Evolutionary conservation across 2,113 vertebrate genomes (phyloP), one percentile per base, ranked within the genome.

Genomic region (Dryoscopus gambensis): DNA sequence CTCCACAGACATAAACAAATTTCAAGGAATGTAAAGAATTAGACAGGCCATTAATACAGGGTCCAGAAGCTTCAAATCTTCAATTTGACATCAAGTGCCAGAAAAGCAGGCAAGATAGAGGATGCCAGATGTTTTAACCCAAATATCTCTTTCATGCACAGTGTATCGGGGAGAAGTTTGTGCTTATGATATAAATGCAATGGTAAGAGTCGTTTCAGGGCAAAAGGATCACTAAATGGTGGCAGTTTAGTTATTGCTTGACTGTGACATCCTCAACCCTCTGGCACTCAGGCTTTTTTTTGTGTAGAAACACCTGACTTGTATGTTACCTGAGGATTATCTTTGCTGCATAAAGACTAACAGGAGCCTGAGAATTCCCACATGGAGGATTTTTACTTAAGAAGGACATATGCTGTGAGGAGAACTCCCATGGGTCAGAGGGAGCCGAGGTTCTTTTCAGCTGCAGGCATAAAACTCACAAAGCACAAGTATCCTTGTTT

Each of bases 21-120:
- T 57, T 70, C 71, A 80, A 91, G 62, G 85, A 96, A 95, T 90
- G 53, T 60, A 71, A 92, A 80, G 93, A 96, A 85, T 92, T 89
- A 92, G 91, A 62, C 27, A 82, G 25, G 18, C 20, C 63, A 83
- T 94, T 92, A 95, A 86, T 47, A 79, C 13, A 70, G 21, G 40
- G 56, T 40, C 67, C 73, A 69, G 49, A 73, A 94, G 21, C 50
- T 80, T 59, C 52, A 90, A 40, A 63, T 88, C 80, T 75, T 70
- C 56, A 44, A 56, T 80, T 44, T 13, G 20, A 56, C 88, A 76
- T 76, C 21, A 84, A 67, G 5, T 76, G 44, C 62, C 68, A 21
- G 8, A 84, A 83, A 95, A 79, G 23, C 49, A 82, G 11, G 23
- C 33, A 63, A 69, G 71, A 64, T 5, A 64, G 31, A 81, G 50